These are phyloP conservation scores for Neotragus pygmaeus DNA, from an alignment of 2,113 vertebrate genomes.

Conservation along the genomic window DNA sequence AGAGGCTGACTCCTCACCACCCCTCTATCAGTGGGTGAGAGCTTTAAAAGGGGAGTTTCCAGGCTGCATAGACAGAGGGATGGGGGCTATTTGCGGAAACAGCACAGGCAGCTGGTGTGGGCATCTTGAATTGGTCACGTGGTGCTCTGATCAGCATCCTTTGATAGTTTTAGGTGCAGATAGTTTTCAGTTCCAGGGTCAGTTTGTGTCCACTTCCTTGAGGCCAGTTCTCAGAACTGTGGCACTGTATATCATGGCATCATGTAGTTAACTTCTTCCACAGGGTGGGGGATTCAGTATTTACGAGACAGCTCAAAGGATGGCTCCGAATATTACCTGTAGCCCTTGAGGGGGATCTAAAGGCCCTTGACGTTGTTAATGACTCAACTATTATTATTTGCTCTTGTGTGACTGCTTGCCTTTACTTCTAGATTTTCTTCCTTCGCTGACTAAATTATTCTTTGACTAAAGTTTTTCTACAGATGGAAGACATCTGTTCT, in stretches of 20 bases:
- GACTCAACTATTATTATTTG: background rate
- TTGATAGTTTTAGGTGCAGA: background rate
- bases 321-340: background rate
- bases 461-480: background rate
- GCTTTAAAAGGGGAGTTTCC: background rate
- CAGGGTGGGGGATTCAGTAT: background rate
- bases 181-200: background rate
- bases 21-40: background rate
- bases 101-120: background rate
- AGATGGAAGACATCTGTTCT: background rate
- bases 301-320: background rate
- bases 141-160: background rate
- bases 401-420: background rate
- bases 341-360: background rate
- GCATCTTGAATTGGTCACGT: background rate
- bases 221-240: background rate
- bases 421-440: background rate
- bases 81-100: background rate
- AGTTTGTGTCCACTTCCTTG: background rate
- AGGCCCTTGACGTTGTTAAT: background rate
- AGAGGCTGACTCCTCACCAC: background rate
- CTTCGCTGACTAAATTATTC: background rate
- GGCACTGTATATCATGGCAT: background rate
- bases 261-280: background rate
- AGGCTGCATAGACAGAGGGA: background rate